Evolutionary conservation across 2,888 invertebrate species (phyloP), one percentile per base, ranked within the genome.

Genomic region (Polyploca ridens): DNA sequence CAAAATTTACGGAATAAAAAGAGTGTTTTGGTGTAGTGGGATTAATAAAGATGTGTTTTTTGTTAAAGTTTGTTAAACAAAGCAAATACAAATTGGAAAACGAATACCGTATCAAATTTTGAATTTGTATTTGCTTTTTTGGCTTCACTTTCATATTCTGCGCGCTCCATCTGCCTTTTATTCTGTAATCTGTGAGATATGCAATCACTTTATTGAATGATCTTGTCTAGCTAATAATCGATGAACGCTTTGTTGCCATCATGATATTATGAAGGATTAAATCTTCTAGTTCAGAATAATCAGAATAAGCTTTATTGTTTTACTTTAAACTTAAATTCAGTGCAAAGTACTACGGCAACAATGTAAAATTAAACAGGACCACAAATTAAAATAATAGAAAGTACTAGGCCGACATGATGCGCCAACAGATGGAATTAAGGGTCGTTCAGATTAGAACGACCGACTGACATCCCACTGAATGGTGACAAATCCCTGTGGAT

Each of bases 401-500:
- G 59, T 64, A 69, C 64, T 63, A 73, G 70, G 68, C 19, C 57
- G 60, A 64, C 62, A 66, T 64, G 63, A 64, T 62, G 41, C 19
- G 13, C 41, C 65, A 64, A 62, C 46, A 64, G 59, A 62, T 13
- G 44, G 27, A 60, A 57, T 62, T 69, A 72, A 69, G 68, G 69
- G 66, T 61, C 61, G 61, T 61, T 61, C 61, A 41, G 64, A 64
- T 68, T 69, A 68, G 66, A 74, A 67, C 76, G 77, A 74, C 78
- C 76, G 76, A 73, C 69, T 76, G 70, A 73, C 76, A 73, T 70
- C 49, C 67, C 72, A 65, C 64, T 76, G 71, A 75, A 71, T 72
- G 64, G 69, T 73, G 70, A 70, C 73, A 70, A 73, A 78, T 74
- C 74, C 78, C 72, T 72, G 66, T 68, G 72, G 70, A 73, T 69